Evolutionary conservation across 2,113 vertebrate genomes (phyloP), one percentile per base, ranked within the genome.

Genomic region (Clarias batrachus): DNA sequence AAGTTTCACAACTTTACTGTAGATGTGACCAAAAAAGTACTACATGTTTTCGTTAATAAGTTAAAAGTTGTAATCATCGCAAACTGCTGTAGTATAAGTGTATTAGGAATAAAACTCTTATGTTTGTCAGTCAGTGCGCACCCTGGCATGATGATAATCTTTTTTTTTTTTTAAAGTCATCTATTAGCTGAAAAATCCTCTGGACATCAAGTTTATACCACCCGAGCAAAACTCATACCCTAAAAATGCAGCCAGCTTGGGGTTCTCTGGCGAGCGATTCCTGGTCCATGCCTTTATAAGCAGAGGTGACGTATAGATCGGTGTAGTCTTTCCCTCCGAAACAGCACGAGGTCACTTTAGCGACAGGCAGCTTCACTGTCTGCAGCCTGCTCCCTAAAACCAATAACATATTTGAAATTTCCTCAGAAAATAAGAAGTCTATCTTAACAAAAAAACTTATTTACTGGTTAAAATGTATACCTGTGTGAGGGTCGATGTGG

Each of bases 291-390:
- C 95, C 97, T 0, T 94, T 89, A 62, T 82, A 92, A 52, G 96
- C 97, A 48, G 95, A 95, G 84, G 97, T 99, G 92, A 99, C 97
- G 3, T 95, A 99, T 87, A 99, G 95, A 89, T 99, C 97, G 27
- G 95, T 95, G 92, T 96, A 98, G 92, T 97, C 95, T 13, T 94
- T 94, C 83, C 97, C 98, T 73, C 98, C 97, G 0, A 99, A 99
- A 89, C 96, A 97, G 91, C 97, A 98, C 0, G 97, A 99, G 23
- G 98, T 99, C 80, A 95, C 97, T 88, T 96, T 97, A 30, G 90
- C 93, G 27, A 95, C 95, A 0, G 97, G 97, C 76, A 99, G 91
- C 85, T 94, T 96, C 81, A 99, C 93, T 0, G 96, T 97, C 91
- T 96, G 97, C 23, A 99, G 92, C 80, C 96, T 93, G 91, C 94